Conservation (phyloP, 2,113 vertebrate species). For the Tetrao urogallus region DNA sequence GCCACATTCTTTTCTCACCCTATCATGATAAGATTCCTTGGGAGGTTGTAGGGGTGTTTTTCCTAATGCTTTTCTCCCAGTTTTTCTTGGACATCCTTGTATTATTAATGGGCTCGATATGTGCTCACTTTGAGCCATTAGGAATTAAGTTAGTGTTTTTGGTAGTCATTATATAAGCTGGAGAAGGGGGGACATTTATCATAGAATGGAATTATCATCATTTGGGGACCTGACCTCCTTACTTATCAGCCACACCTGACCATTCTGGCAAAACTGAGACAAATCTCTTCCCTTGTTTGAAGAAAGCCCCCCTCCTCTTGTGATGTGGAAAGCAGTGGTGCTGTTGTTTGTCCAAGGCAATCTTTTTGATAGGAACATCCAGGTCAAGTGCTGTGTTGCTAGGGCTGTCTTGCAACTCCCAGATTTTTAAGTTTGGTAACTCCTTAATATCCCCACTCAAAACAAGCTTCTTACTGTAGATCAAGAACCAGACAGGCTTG, state of each 20-base stretch:
- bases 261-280: not conserved
- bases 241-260: not conserved
- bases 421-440: not conserved
- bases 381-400: not conserved
- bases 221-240: not conserved
- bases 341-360: not conserved
- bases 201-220: not conserved
- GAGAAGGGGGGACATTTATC: not conserved
- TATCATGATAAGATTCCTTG: slow-evolving; percentile 62
- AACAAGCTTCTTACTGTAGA: not conserved
- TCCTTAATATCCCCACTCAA: not conserved
- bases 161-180: not conserved
- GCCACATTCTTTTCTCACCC: slow-evolving; percentile 65
- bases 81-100: slow-evolving; percentile 48
- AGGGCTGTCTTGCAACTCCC: not conserved
- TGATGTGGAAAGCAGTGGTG: not conserved
- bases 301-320: not conserved
- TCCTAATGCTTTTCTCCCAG: not conserved
- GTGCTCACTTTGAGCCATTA: slow-evolving; percentile 2
- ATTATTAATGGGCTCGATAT: slow-evolving; percentile 12
- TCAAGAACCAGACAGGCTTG: not conserved
- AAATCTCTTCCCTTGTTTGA: not conserved
- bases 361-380: not conserved
- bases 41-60: not conserved
- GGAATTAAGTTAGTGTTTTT: not conserved